Conservation (phyloP, 2,113 vertebrate genomes). For the Periophthalmodon schlosseri region DNA sequence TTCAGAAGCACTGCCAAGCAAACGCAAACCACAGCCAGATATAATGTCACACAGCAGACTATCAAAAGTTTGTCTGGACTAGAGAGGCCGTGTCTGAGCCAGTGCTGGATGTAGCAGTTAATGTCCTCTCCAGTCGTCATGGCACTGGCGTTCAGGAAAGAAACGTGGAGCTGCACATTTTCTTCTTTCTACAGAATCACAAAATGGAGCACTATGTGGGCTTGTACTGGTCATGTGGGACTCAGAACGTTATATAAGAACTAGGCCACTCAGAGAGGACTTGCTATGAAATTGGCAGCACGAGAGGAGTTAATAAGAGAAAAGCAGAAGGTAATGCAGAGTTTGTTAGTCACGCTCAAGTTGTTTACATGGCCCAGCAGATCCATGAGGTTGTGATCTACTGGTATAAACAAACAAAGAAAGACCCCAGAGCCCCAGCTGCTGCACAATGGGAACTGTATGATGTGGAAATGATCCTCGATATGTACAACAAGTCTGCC, state of each 20-base stretch:
- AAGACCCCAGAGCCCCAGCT: background rate
- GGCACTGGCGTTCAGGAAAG: background rate
- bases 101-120: background rate
- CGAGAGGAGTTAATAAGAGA: slow-evolving; percentile 23
- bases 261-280: background rate
- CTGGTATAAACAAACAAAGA: background rate
- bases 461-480: background rate
- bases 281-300: background rate
- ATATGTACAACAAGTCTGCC: too few species aligned
- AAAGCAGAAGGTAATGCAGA: slow-evolving; percentile 20
- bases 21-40: slow-evolving; percentile 44
- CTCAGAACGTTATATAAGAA: background rate
- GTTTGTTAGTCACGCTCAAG: slow-evolving; percentile 9
- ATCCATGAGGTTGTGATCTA: background rate
- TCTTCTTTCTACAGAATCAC: background rate
- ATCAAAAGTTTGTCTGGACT: background rate
- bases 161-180: background rate
- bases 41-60: slow-evolving; percentile 27
- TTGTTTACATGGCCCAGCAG: slow-evolving; percentile 15
- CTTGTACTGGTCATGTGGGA: slow-evolving; percentile 1
- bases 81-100: slow-evolving; percentile 3
- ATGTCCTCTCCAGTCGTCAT: slow-evolving; percentile 1
- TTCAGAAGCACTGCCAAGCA: slow-evolving; percentile 50
- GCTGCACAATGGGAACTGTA: background rate
- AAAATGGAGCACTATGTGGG: background rate